phyloP scores from a whole-genome alignment of 23 tunicate genomes.

The Ascidia mentula region DNA sequence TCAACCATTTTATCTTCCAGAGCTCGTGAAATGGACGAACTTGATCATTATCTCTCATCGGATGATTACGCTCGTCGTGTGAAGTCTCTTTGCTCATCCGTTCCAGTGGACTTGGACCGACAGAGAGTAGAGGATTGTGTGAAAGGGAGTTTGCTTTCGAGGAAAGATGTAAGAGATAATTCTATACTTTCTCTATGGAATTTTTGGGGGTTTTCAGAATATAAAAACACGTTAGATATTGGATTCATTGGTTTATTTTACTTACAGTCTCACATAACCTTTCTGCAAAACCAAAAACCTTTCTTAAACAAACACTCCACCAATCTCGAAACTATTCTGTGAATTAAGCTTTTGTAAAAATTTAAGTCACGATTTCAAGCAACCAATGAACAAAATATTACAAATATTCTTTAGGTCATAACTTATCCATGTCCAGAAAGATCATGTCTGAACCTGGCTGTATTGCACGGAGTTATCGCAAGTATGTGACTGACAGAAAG shows the following conservation, averaged over 20 bases:
- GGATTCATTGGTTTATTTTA: no score
- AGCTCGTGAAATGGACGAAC: not conserved
- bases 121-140: not conserved
- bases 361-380: no score
- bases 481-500: not conserved
- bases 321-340: no score
- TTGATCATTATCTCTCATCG: not conserved
- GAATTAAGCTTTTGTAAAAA: no score
- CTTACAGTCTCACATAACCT: no score
- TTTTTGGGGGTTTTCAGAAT: no score
- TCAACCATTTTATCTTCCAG: no score
- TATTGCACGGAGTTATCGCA: not conserved
- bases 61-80: not conserved
- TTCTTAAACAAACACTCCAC: no score
- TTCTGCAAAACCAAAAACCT: no score
- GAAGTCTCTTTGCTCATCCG: not conserved
- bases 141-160: not conserved
- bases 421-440: not conserved
- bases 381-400: no score
- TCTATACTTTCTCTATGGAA: no score
- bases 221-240: no score
- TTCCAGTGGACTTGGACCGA: not conserved
- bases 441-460: not conserved
- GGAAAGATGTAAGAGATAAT: not conserved
- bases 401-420: not conserved